phyloP scores from a whole-genome alignment of 2,888 invertebrate genomes.

The Invenusta paracnida region DNA sequence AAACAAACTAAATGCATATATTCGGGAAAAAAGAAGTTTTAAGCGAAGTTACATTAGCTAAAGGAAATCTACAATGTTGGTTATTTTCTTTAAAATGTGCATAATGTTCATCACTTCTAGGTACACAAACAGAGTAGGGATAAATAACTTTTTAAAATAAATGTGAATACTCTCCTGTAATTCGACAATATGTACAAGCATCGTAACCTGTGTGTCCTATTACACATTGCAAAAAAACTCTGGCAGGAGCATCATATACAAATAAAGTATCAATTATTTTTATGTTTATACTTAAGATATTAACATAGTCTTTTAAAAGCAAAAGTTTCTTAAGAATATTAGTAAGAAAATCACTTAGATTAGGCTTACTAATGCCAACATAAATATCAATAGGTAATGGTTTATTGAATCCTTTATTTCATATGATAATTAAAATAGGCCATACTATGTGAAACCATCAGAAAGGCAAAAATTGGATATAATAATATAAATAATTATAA shows the following conservation, averaged over 20 bases:
- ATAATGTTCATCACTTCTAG: background rate
- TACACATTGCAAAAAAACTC: constrained; percentile 43
- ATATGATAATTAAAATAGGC: constrained; percentile 32
- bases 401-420: background rate
- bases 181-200: constrained; percentile 40
- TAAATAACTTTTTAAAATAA: background rate
- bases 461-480: too few relatives aligned
- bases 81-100: constrained; percentile 17
- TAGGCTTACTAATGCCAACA: constrained; percentile 40
- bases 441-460: too few relatives aligned
- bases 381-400: constrained; percentile 42
- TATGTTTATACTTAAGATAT: background rate
- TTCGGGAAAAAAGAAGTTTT: constrained; percentile 45
- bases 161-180: constrained; percentile 17
- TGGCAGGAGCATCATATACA: constrained; percentile 46
- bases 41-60: constrained; percentile 41
- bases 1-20: constrained; percentile 44
- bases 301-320: constrained; percentile 16
- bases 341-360: constrained; percentile 40
- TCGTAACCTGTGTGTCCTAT: constrained; percentile 44
- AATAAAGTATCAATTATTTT: constrained; percentile 31
- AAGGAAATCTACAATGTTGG: constrained; percentile 42
- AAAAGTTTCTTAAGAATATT: constrained; percentile 34
- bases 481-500: too few relatives aligned
- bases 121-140: constrained; percentile 21